A percentile compares a stretch with the other conserved stretches of the same genome.
Evolutionary conservation across 2,888 invertebrate genomes (phyloP).

Genomic region (Lithophane leautieri): DNA sequence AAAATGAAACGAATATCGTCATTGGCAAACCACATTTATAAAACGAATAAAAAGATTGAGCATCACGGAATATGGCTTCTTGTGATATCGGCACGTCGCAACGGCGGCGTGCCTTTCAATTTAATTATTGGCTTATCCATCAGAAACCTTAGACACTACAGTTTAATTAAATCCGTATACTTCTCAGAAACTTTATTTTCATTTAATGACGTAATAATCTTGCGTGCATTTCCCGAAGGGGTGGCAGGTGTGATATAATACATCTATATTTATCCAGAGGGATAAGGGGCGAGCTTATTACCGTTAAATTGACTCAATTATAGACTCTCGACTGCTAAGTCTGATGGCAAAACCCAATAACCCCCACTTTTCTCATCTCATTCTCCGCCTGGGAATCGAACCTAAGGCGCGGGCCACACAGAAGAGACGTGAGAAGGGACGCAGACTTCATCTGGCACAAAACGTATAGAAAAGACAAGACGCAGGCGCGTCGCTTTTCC

Average conservation of each 20-base stretch:
- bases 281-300: background rate
- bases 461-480: too few relatives aligned
- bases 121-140: constrained; percentile 12
- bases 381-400: too few relatives aligned
- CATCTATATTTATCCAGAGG: background rate
- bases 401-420: too few relatives aligned
- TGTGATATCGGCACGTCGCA: too few relatives aligned
- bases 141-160: constrained; percentile 20
- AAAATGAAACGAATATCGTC: too few relatives aligned
- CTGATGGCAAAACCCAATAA: background rate
- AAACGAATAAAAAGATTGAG: background rate
- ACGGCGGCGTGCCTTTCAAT: background rate
- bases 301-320: background rate
- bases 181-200: constrained; percentile 4
- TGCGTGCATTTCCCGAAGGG: background rate
- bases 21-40: background rate
- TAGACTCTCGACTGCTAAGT: background rate
- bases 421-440: too few relatives aligned
- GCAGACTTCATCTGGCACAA: too few relatives aligned
- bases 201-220: background rate
- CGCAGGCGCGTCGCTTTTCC: too few relatives aligned
- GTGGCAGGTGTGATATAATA: too few relatives aligned
- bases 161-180: constrained; percentile 13
- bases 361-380: background rate
- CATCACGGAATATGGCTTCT: constrained; percentile 5